A percentile compares a stretch with the other conserved stretches of the same genome.
These are phyloP conservation scores for Phycodurus eques DNA, from an alignment of 2,113 vertebrate genomes.

Conservation along the genomic window DNA sequence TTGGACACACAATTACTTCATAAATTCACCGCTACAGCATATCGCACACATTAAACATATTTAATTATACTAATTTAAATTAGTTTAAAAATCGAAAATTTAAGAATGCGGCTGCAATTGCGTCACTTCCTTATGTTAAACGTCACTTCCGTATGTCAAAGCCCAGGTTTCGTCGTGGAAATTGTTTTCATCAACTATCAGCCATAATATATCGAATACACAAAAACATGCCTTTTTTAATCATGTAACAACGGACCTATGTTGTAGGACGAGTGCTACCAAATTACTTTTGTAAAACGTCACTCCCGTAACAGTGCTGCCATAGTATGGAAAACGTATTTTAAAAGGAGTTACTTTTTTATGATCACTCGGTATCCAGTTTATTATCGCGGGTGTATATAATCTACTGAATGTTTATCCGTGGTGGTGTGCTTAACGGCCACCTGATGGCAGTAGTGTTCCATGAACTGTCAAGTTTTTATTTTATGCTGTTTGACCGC, in stretches of 20 bases:
- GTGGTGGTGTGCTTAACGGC: not conserved
- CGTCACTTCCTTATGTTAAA: not conserved
- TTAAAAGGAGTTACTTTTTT: too few species aligned
- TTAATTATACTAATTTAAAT: too few species aligned
- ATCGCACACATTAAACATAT: not conserved
- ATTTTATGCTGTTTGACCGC: conserved; percentile 3
- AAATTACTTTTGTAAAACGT: too few species aligned
- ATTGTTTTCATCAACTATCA: too few species aligned
- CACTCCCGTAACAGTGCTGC: too few species aligned
- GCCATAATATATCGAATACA: not conserved
- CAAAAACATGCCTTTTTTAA: not conserved
- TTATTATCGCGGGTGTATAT: too few species aligned
- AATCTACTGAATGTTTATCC: not conserved
- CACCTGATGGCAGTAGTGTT: not conserved
- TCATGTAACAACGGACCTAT: not conserved
- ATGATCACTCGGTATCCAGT: too few species aligned
- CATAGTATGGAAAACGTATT: too few species aligned
- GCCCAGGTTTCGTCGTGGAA: too few species aligned
- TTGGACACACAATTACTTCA: not conserved
- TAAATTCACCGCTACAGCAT: not conserved
- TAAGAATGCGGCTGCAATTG: too few species aligned
- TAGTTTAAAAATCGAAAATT: too few species aligned
- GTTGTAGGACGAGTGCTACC: too few species aligned
- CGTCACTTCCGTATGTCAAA: not conserved
- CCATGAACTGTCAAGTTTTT: not conserved